Percentiles rank a stretch among this genome's conserved stretches.
phyloP scores from a whole-genome alignment of 2,797 vertebrate species.

The Xiphorhynchus erythropygius region DNA sequence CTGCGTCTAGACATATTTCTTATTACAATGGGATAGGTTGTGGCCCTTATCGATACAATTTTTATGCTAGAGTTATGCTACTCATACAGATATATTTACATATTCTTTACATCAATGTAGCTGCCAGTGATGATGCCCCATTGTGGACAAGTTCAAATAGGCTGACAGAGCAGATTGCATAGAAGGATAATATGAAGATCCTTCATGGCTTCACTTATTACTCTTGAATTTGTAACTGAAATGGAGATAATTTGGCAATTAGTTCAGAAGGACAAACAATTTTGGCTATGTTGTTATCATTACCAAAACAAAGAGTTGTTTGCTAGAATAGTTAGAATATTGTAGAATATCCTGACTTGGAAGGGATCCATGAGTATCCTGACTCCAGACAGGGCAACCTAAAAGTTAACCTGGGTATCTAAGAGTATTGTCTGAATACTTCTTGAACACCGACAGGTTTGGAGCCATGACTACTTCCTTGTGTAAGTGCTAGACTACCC shows the following conservation, averaged over 20 bases:
- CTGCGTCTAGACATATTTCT: neutral
- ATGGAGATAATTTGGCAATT: neutral
- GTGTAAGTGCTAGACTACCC: neutral
- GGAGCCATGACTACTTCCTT: neutral
- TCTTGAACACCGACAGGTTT: neutral
- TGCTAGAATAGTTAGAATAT: neutral
- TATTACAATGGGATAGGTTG: neutral
- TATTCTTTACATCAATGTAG: neutral
- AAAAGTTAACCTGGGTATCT: neutral
- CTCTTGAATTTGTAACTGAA: neutral
- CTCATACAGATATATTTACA: neutral
- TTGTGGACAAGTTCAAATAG: neutral
- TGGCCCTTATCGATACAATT: neutral
- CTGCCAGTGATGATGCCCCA: neutral
- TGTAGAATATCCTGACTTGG: neutral
- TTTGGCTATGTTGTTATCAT: neutral
- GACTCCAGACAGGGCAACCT: neutral
- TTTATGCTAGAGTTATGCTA: neutral
- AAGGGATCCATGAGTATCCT: neutral
- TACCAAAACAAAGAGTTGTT: neutral
- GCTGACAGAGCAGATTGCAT: neutral
- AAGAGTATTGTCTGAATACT: neutral
- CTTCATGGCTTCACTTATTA: neutral
- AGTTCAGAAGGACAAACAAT: neutral
- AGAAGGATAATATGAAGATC: neutral